Evolutionary conservation across 2,113 vertebrate species (phyloP).

Genomic region (Hemibagrus wyckioides): DNA sequence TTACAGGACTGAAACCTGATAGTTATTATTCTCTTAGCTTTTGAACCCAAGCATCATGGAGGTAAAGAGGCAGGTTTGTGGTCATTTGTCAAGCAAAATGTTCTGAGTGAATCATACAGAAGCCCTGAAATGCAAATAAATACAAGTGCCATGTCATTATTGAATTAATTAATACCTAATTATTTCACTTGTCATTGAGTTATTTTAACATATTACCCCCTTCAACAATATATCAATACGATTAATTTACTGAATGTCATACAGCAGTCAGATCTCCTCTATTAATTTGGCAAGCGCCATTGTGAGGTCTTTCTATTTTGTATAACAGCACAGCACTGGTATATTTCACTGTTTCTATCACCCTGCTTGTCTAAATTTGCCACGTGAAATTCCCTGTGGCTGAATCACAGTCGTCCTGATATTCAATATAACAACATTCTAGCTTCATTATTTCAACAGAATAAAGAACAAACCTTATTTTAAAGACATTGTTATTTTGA

Average conservation of each 20-base stretch:
- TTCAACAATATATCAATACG: background rate
- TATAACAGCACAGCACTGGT: background rate
- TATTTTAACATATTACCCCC: background rate
- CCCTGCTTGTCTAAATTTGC: background rate
- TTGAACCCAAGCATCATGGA: slow-evolving; percentile 24
- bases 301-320: background rate
- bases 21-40: slow-evolving; percentile 27
- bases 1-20: slow-evolving; percentile 25
- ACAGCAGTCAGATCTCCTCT: too few relatives aligned
- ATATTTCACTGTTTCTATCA: background rate
- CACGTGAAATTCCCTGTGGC: background rate
- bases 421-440: background rate
- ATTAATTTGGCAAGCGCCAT: background rate
- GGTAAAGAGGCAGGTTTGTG: background rate
- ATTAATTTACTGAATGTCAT: background rate
- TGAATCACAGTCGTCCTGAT: background rate
- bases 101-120: background rate
- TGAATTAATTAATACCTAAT: background rate
- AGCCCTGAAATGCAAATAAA: background rate
- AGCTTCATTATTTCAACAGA: background rate
- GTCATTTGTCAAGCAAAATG: slow-evolving; percentile 26
- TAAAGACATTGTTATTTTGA: background rate
- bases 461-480: background rate
- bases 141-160: background rate
- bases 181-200: background rate